Base-by-base conservation (phyloP, 2,113 vertebrate genomes). In the Mustela lutreola region DNA sequence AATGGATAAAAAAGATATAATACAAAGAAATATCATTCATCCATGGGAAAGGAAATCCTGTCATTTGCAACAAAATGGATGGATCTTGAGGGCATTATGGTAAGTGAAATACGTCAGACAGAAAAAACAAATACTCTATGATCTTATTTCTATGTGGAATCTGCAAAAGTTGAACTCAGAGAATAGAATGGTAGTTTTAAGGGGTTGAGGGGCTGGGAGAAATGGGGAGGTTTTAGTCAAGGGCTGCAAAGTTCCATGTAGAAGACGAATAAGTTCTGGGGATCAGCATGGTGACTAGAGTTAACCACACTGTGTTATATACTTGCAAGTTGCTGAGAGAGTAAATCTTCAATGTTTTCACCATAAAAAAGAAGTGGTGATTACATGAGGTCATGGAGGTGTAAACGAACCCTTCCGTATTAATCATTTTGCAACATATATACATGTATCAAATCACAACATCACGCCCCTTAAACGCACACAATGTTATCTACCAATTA, bases 391-490 rank as follows among this genome's bases (percentile, higher is more conserved):
- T 42, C 80, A 62, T 33, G 22, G 9, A n/a, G 79, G 48, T 50
- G 22, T 91, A 90, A 50, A 50, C 73, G 48, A 62, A 50, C 31
- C 36, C 12, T 18, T 36, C 33, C 7, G 22, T 60, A 45, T 14
- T 78, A 73, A 87, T 80, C 60, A 84, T 92, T 97, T 89, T 53
- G 83, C 28, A 96, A 70, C 62, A 42, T 75, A 56, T 28, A 60
- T 28, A 60, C 39, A 4, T 93, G 58, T 67, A 81, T 88, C n/a
- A 70, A 75, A 91, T 45, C 22, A 88, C 80, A 48, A 70, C 33
- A 67, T 16, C 65, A 9, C 7, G 39, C 5, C 89, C 5, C 15
- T 89, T 78, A 93, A 89, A 36, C 0, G 60, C 45, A 58, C n/a
- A 73, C 22, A 81, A 42, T 80, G 31, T 83, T 58, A 93, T 81